Conservation (phyloP, 2,797 vertebrate species). For the Rhinichthys osculus region DNA sequence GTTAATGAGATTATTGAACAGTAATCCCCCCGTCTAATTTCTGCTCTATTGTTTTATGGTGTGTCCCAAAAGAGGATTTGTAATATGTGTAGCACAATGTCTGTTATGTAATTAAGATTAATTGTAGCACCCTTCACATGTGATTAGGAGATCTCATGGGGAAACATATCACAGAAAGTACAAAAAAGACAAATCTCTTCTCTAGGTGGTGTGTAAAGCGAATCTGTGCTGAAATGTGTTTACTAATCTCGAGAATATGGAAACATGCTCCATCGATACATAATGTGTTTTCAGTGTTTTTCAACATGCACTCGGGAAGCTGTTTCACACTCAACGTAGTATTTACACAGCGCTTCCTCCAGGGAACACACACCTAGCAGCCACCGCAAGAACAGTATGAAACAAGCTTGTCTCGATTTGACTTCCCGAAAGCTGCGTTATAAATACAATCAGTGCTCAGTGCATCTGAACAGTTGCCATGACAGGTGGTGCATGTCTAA, state of each 20-base stretch:
- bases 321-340: not conserved
- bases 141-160: constrained; percentile 30
- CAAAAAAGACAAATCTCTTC: not conserved
- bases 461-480: constrained; percentile 16
- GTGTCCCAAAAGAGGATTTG: constrained; percentile 46
- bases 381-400: constrained; percentile 14
- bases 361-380: constrained; percentile 30
- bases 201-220: not conserved
- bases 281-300: constrained; percentile 20
- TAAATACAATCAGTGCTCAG: constrained; percentile 31
- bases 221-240: constrained; percentile 26
- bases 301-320: not conserved
- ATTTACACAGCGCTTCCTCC: constrained; percentile 9
- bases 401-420: not conserved
- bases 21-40: constrained; percentile 52
- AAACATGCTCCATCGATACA: constrained; percentile 11
- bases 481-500: constrained; percentile 38
- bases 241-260: not conserved
- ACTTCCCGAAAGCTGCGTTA: constrained; percentile 23
- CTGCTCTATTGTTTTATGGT: constrained; percentile 39
- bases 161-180: not conserved
- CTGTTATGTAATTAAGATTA: constrained; percentile 43
- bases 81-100: constrained; percentile 48
- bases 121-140: constrained; percentile 35
- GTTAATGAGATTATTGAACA: constrained; percentile 56